Conservation (phyloP, 1,140 invertebrate species). For the Rhopalosiphum maidis region DNA sequence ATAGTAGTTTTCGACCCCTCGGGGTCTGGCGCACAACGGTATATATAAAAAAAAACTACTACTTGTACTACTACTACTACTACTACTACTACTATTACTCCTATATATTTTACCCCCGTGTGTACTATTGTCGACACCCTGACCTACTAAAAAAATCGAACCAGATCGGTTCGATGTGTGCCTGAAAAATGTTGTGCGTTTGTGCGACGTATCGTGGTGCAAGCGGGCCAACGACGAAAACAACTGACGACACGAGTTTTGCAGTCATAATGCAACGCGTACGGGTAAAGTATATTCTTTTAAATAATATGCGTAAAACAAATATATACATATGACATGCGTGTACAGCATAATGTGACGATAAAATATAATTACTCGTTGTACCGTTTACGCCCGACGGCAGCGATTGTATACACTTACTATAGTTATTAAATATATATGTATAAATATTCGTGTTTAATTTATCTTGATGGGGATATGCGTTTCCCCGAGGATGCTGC, state of each 20-base stretch:
- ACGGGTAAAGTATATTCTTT: not conserved
- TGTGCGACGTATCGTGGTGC: not conserved
- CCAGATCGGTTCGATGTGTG: constrained; percentile 45
- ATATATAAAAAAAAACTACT: constrained; percentile 41
- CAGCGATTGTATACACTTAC: not conserved
- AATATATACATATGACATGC: not conserved
- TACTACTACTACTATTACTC: constrained; percentile 27
- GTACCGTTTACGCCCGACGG: not conserved
- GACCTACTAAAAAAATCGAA: constrained; percentile 57
- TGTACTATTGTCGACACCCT: constrained; percentile 55
- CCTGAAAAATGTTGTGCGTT: constrained; percentile 54
- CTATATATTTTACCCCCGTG: constrained; percentile 5
- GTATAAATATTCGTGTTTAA: not conserved
- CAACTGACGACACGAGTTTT: not conserved
- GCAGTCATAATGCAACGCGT: not conserved
- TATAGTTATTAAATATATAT: too few species aligned
- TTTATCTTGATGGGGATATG: not conserved
- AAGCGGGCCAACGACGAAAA: not conserved
- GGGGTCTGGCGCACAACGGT: not conserved
- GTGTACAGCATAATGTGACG: too few species aligned
- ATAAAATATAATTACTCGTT: not conserved
- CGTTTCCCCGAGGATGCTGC: not conserved
- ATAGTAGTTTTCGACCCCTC: constrained; percentile 56
- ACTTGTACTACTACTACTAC: constrained; percentile 30
- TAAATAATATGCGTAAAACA: not conserved